These are phyloP conservation scores for Drosophila robusta DNA, from an alignment of 2,888 invertebrate species.

Conservation along the genomic window DNA sequence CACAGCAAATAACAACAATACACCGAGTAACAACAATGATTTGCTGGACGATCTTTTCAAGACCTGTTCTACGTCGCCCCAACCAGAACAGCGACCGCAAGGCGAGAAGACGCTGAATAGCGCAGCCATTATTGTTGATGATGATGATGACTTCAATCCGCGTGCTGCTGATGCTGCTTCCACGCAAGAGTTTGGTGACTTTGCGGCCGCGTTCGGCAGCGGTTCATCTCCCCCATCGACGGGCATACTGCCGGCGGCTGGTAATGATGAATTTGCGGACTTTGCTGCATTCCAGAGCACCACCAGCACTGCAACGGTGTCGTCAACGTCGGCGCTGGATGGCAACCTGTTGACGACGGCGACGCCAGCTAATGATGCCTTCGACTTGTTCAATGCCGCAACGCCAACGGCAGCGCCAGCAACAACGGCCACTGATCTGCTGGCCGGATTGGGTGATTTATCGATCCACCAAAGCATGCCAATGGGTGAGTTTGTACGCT, in stretches of 20 bases:
- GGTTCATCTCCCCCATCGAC: constrained; percentile 57
- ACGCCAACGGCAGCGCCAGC: constrained; percentile 46
- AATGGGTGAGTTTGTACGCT: constrained; percentile 82
- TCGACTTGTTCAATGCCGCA: constrained; percentile 78
- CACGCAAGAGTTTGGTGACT: constrained; percentile 90
- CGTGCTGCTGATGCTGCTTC: constrained; percentile 84
- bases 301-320: constrained; percentile 37
- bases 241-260: constrained; percentile 50
- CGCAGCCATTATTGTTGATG: constrained; percentile 87
- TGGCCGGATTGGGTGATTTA: constrained; percentile 86
- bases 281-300: constrained; percentile 89
- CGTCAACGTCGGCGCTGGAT: constrained; percentile 54
- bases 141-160: constrained; percentile 85
- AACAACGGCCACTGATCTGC: constrained; percentile 84
- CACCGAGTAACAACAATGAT: constrained; percentile 84
- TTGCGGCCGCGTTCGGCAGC: constrained; percentile 89
- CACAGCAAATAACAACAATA: constrained; percentile 59
- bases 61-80: constrained; percentile 84
- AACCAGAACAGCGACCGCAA: constrained; percentile 56
- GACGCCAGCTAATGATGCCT: constrained; percentile 77
- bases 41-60: constrained; percentile 87
- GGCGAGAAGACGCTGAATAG: constrained; percentile 66
- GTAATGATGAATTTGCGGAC: constrained; percentile 91
- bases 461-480: constrained; percentile 83
- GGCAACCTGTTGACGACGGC: constrained; percentile 68